These are phyloP conservation scores for Drosophila setosimentum DNA, from an alignment of 2,888 invertebrate species.

Conservation along the genomic window DNA sequence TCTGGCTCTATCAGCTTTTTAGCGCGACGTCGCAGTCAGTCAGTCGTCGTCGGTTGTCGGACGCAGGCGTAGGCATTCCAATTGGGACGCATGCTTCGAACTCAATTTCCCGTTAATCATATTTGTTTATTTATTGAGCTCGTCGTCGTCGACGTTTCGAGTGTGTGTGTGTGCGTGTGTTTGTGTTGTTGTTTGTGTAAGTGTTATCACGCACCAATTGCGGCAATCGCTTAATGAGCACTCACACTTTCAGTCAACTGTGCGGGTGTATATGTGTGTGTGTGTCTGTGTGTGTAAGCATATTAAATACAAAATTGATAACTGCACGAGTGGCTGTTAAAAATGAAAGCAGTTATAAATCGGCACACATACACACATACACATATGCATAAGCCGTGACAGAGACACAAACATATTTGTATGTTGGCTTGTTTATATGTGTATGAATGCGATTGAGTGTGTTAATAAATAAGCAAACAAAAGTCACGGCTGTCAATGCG, in stretches of 20 bases:
- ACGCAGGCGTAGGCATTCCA: conserved; percentile 69
- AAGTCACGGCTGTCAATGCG: conserved; percentile 72
- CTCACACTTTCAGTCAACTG: conserved; percentile 34
- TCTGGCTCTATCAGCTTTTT: conserved; percentile 70
- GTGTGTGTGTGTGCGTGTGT: conserved; percentile 23
- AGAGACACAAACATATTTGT: background rate
- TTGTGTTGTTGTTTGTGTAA: conserved; percentile 10
- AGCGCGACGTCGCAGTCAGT: conserved; percentile 64
- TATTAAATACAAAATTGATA: conserved; percentile 67
- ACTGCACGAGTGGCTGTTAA: conserved; percentile 63
- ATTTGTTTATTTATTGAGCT: conserved; percentile 51
- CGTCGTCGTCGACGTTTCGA: conserved; percentile 27
- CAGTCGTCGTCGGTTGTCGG: conserved; percentile 72
- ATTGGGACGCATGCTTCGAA: conserved; percentile 67
- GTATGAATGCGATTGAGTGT: conserved; percentile 38
- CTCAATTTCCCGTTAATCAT: conserved; percentile 50
- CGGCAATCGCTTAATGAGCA: conserved; percentile 63
- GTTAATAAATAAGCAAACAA: conserved; percentile 70
- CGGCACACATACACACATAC: conserved; percentile 10
- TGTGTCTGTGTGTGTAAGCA: conserved; percentile 26
- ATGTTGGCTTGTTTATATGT: conserved; percentile 1
- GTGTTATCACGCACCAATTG: conserved; percentile 72
- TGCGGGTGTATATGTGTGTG: conserved; percentile 28
- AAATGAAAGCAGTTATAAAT: conserved; percentile 42
- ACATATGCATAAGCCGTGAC: conserved; percentile 4